Evolutionary conservation across 2,113 vertebrate species (phyloP).

Genomic region (Eleginops maclovinus): DNA sequence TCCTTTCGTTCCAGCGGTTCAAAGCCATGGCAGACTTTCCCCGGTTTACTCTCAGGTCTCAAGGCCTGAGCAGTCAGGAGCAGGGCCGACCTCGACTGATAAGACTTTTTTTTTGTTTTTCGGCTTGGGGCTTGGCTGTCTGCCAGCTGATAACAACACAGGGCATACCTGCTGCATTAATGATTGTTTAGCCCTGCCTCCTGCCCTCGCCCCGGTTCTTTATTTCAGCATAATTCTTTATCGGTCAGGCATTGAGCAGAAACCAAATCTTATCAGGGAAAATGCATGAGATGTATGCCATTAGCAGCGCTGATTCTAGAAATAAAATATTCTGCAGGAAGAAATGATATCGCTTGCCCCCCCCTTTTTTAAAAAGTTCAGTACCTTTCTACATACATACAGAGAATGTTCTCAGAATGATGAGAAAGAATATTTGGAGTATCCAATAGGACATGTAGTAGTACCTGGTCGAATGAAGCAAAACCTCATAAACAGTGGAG

Average conservation of each 20-base stretch:
- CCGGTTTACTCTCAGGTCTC: slow-evolving; percentile 55
- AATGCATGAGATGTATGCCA: not conserved
- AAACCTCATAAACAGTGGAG: slow-evolving; percentile 44
- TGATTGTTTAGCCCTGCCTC: slow-evolving; percentile 76
- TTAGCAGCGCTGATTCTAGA: not conserved
- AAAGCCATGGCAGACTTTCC: slow-evolving; percentile 35
- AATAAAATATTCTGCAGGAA: not conserved
- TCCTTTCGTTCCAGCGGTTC: slow-evolving; percentile 33
- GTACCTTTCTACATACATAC: not conserved
- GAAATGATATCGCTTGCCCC: not conserved
- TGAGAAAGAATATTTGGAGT: not conserved
- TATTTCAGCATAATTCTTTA: slow-evolving; percentile 68
- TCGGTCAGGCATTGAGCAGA: slow-evolving; percentile 31
- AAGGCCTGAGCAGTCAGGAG: slow-evolving; percentile 56
- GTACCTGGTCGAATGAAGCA: not conserved
- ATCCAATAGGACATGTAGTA: not conserved
- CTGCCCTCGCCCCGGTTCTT: slow-evolving; percentile 57
- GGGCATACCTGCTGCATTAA: slow-evolving; percentile 81
- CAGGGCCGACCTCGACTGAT: slow-evolving; percentile 54
- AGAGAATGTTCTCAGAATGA: not conserved
- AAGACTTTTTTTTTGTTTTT: slow-evolving; percentile 66
- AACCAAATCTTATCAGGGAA: slow-evolving; percentile 47
- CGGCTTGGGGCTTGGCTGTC: slow-evolving; percentile 52
- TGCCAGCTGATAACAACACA: slow-evolving; percentile 73
- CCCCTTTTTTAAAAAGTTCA: not conserved